These are phyloP conservation scores for Orientallactaga bullata DNA, from an alignment of 2,113 vertebrate species.

Conservation along the genomic window DNA sequence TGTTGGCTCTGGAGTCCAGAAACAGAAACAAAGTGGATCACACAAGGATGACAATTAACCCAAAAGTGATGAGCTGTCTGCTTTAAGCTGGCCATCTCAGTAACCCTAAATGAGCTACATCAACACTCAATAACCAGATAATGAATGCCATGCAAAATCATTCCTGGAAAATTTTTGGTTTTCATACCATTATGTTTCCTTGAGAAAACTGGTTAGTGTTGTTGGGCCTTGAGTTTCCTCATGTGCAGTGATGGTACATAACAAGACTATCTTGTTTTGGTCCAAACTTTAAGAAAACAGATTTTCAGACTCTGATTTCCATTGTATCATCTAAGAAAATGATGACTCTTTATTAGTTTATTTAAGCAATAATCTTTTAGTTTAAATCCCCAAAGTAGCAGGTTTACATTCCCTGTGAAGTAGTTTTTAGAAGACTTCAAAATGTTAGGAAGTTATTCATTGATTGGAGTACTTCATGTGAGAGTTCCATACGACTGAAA, in stretches of 20 bases:
- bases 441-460: not conserved
- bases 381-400: constrained; percentile 44
- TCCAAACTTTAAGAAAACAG: not conserved
- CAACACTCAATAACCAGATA: not conserved
- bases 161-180: not conserved
- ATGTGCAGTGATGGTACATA: not conserved
- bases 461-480: constrained; percentile 16
- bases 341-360: not conserved
- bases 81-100: not conserved
- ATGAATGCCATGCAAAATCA: not conserved
- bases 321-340: not conserved
- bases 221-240: not conserved
- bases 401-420: constrained; percentile 1
- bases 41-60: constrained; percentile 3
- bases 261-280: not conserved
- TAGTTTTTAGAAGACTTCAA: constrained; percentile 12
- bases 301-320: not conserved
- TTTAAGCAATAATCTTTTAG: constrained; percentile 10
- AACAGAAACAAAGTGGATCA: not conserved
- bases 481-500: not conserved
- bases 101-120: not conserved
- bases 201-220: not conserved
- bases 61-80: not conserved
- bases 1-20: not conserved
- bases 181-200: not conserved